phyloP scores from a whole-genome alignment of 2,113 vertebrate species.

The Neogale vison region DNA sequence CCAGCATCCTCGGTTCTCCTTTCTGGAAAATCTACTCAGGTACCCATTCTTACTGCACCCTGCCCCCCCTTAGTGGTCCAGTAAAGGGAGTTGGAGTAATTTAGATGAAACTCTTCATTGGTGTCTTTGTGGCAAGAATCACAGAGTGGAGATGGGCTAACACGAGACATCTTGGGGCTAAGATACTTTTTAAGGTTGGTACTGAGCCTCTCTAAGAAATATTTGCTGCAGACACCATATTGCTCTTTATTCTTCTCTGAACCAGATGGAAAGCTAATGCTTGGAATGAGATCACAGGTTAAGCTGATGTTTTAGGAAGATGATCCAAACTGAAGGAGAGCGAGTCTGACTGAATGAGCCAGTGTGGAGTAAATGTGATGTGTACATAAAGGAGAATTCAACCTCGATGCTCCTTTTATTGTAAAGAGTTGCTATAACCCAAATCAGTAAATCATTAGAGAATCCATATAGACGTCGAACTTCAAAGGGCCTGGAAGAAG shows the following conservation, averaged over 20 bases:
- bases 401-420: not conserved
- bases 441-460: not conserved
- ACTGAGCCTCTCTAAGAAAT: not conserved
- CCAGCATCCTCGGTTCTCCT: conserved; percentile 56
- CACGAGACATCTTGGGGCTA: not conserved
- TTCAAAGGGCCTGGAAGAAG: not conserved
- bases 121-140: conserved; percentile 23
- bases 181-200: not conserved
- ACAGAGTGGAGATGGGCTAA: not conserved
- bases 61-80: not conserved
- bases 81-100: not conserved
- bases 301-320: not conserved
- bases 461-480: not conserved
- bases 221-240: not conserved
- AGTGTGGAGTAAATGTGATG: not conserved
- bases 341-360: not conserved
- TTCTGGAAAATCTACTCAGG: conserved; percentile 50
- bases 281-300: not conserved
- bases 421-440: not conserved
- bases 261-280: not conserved
- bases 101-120: not conserved
- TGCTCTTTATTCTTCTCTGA: not conserved
- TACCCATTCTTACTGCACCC: conserved; percentile 36
- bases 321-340: not conserved
- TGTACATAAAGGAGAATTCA: not conserved